phyloP scores from a whole-genome alignment of 2,113 vertebrate genomes.

The Anas platyrhynchos region DNA sequence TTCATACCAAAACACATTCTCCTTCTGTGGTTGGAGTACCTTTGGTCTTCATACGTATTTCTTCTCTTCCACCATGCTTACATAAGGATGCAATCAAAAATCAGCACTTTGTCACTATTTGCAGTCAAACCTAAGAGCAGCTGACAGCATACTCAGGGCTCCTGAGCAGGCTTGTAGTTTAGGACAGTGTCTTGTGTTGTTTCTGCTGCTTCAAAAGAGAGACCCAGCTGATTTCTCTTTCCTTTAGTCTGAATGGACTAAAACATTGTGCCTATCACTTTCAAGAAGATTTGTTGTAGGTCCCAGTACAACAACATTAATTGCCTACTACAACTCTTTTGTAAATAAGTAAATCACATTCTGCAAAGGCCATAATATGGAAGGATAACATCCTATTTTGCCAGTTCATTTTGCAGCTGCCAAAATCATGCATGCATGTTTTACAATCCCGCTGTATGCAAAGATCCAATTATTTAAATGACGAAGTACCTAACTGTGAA shows the following conservation, averaged over 20 bases:
- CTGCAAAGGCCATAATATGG: not conserved
- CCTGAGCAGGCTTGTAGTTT: not conserved
- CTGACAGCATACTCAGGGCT: not conserved
- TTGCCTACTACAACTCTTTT: not conserved
- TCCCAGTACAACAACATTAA: not conserved
- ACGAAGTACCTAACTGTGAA: not conserved
- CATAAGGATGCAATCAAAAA: not conserved
- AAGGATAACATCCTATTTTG: not conserved
- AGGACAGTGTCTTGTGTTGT: not conserved
- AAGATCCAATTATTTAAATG: not conserved
- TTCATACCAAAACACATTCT: not conserved
- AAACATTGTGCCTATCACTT: not conserved
- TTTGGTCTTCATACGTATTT: not conserved
- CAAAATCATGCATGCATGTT: not conserved
- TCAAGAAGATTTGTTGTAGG: not conserved
- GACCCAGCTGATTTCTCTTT: not conserved
- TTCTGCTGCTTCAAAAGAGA: not conserved
- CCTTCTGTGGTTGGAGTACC: not conserved
- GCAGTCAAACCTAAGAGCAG: not conserved
- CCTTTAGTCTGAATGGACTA: not conserved
- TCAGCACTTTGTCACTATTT: not conserved
- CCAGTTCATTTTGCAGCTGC: constrained; percentile 4
- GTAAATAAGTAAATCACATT: not conserved
- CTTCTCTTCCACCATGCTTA: not conserved
- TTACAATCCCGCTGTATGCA: not conserved